Conservation (phyloP, 2,797 vertebrate species). For the Tapera naevia region DNA sequence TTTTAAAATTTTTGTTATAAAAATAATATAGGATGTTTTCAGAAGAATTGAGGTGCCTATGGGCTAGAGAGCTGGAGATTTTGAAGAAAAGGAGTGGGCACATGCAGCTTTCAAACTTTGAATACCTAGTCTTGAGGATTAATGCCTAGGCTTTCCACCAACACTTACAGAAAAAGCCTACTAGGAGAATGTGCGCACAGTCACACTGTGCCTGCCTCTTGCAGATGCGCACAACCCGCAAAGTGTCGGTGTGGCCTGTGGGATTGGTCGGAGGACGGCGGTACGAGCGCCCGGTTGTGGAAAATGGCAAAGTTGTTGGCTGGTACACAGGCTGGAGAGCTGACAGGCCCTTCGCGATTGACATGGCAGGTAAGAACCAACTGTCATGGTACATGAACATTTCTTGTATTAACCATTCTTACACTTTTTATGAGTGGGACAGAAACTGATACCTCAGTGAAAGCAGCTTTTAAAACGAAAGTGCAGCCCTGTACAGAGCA, state of each 20-base stretch:
- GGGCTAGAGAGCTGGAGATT: neutral
- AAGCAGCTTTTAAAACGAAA: neutral
- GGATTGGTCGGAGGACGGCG: conserved; percentile 88
- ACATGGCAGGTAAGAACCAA: conserved; percentile 92
- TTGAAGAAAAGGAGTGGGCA: neutral
- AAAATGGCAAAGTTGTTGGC: conserved; percentile 89
- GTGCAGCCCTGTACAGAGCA: neutral
- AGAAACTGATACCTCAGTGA: neutral
- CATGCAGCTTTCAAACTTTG: neutral
- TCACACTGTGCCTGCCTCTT: conserved; percentile 21
- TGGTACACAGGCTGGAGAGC: conserved; percentile 99
- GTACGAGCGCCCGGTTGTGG: conserved; percentile 89
- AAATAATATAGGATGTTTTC: neutral
- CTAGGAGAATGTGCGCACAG: neutral
- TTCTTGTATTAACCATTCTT: neutral
- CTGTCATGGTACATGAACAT: rapidly evolving
- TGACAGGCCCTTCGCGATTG: conserved; percentile 93
- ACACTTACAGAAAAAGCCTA: rapidly evolving
- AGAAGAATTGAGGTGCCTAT: neutral
- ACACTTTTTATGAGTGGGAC: neutral
- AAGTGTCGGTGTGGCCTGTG: conserved; percentile 91
- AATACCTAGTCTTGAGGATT: neutral
- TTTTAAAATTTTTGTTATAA: neutral
- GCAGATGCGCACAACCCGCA: conserved; percentile 89
- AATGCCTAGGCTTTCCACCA: rapidly evolving